These are phyloP conservation scores for Charaxes varanes DNA, from an alignment of 1,140 invertebrate species.

Conservation along the genomic window DNA sequence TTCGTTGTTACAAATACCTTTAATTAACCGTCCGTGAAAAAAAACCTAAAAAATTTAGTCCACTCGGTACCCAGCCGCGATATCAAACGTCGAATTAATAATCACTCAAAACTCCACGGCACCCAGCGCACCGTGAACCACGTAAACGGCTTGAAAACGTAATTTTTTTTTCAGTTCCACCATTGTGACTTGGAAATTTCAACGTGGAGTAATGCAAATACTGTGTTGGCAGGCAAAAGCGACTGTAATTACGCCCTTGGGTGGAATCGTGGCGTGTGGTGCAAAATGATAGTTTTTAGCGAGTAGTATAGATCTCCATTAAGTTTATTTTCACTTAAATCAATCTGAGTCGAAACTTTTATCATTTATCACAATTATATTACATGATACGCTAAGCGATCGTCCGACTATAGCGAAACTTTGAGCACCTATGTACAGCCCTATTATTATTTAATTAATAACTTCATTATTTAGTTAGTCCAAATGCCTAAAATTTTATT, in stretches of 20 bases:
- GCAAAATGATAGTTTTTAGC: constrained; percentile 15
- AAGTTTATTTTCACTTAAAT: too few species aligned
- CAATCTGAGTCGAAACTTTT: too few species aligned
- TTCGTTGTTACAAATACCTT: constrained; percentile 17
- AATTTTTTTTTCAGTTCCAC: constrained; percentile 29
- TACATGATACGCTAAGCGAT: too few species aligned
- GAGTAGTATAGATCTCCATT: too few species aligned
- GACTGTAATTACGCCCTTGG: constrained; percentile 48
- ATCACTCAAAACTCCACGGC: constrained; percentile 22
- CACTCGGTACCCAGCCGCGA: constrained; percentile 12
- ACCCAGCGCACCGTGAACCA: constrained; percentile 23
- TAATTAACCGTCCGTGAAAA: constrained; percentile 23
- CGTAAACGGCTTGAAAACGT: constrained; percentile 23
- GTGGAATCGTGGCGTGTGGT: constrained; percentile 22
- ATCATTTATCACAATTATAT: too few species aligned
- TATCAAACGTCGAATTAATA: constrained; percentile 32
- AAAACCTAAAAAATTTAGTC: constrained; percentile 26
- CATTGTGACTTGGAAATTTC: constrained; percentile 34
- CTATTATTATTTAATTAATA: too few species aligned
- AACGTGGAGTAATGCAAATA: constrained; percentile 47
- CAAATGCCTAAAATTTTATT: too few species aligned
- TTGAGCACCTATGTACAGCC: too few species aligned
- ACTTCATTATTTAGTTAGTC: too few species aligned
- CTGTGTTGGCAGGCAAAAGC: constrained; percentile 40
- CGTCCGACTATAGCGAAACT: too few species aligned